Base-by-base conservation (phyloP, 2,113 vertebrate species). In the Rhynchomys soricoides region DNA sequence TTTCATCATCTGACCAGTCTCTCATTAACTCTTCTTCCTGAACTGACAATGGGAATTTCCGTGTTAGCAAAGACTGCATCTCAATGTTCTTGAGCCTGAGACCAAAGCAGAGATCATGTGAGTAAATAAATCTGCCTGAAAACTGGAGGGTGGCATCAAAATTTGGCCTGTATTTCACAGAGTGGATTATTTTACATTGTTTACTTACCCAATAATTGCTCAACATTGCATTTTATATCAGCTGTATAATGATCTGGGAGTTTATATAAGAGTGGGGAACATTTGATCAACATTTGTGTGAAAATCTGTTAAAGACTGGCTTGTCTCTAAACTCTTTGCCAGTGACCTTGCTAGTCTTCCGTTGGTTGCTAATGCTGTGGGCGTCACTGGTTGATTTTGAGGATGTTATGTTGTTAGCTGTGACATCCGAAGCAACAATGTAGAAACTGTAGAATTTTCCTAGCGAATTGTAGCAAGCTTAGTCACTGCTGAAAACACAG, bases 201-300 rank as follows among this genome's bases (percentile, higher is more conserved):
- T 83, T 86, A 66, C 75, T 93, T 86, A 55, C 59, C 6, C 79
- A 90, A 83, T 50, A 90, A 78, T 86, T 37, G 12, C 22, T 90
- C 7, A 71, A 2, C 17, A 86, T 87, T 95, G 85, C 17, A 62
- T 93, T 92, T 95, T 71, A 86, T 75, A 48, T 94, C 40, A 86
- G 59, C 8, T 29, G 0, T 40, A 40, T 75, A 21, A 37, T 94
- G 89, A 78, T 9, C 4, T 71, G 19, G 24, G 22, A 66, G 87
- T 94, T 75, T 93, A 11, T 91, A 7, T 81, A 92, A 87, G 48
- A 86, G 87, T 13, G 73, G 21, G 22, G 12, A 64, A 62, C 7
- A 86, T 82, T 96, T 68, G 31, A 19, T 52, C 29, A 95, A 57
- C 17, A 68, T 90, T 45, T 73, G 29, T 48, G 52, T 88, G 71